Evolutionary conservation across 2,797 vertebrate species (phyloP).

Genomic region (Acropternis orthonyx): DNA sequence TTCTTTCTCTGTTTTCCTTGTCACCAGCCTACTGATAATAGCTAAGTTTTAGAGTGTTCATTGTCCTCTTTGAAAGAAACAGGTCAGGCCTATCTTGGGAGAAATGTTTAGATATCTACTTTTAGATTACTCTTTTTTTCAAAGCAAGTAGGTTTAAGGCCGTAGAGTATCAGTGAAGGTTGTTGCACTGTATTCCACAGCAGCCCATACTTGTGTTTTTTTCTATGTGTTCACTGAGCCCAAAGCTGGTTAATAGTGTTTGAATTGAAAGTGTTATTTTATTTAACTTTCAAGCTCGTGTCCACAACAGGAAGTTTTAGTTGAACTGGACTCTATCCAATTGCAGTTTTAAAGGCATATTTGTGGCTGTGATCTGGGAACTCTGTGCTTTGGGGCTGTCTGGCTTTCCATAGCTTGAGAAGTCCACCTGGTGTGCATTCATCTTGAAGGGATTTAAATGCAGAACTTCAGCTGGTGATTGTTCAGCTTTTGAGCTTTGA

Average conservation of each 20-base stretch:
- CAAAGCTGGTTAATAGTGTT: neutral
- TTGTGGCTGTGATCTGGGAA: neutral
- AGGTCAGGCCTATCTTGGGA: slow-evolving; percentile 12
- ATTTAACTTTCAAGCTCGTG: neutral
- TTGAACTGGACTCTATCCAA: neutral
- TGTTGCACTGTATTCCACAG: neutral
- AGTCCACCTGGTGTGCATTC: neutral
- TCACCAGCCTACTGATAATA: slow-evolving; percentile 51
- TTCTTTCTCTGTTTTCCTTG: slow-evolving; percentile 53
- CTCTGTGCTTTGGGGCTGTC: neutral
- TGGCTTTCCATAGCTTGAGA: neutral
- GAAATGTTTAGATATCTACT: slow-evolving; percentile 18
- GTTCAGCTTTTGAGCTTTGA: neutral
- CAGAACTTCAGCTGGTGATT: neutral
- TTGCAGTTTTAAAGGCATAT: neutral
- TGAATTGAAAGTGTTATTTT: neutral
- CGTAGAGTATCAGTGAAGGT: neutral
- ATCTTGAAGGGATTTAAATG: neutral
- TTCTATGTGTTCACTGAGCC: neutral
- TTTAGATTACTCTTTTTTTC: neutral
- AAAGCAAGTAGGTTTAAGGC: neutral
- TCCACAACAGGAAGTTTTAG: neutral
- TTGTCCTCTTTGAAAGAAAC: slow-evolving; percentile 58
- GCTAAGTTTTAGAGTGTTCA: slow-evolving; percentile 40
- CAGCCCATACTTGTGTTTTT: neutral